Evolutionary conservation across 2,113 vertebrate genomes (phyloP), one percentile per base, ranked within the genome.

Genomic region (Poeciliopsis retropinna): DNA sequence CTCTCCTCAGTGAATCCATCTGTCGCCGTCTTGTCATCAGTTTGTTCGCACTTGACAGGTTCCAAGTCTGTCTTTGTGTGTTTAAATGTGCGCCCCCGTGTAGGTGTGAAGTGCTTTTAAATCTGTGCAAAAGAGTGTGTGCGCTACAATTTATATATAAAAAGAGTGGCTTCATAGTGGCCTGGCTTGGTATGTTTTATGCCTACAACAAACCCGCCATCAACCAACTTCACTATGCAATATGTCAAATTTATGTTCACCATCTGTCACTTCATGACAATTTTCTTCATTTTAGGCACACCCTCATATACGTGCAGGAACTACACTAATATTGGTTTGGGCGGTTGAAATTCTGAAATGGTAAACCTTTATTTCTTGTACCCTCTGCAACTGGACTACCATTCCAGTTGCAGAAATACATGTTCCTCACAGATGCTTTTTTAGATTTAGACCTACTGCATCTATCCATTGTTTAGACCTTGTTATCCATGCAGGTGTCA

Each of bases 21-120:
- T 92, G 91, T 93, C 89, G 83, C 81, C 79, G 74, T 86, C 91
- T 85, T 91, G 86, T 93, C 93, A 87, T 85, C 85, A 75, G 85
- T 90, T 91, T 88, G 84, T 90, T 89, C 76, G 87, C 85, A 92
- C 89, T 91, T 92, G 93, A 94, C 89, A 88, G 92, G 86, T 89
- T 91, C 88, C 85, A 78, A 79, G 82, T 90, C 82, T 73, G 70
- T 90, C 89, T 92, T 83, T 90, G 85, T 88, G 85, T 89, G 90
- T 90, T 90, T 91, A 87, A 91, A 76, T 85, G 85, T 86, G 88
- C 73, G 62, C 82, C 72, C 73, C 82, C 81, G 85, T 87, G 85
- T 85, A 88, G 88, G 87, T 89, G 88, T 78, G 80, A 74, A 76
- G 80, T 83, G 87, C 60, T 62, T 72, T 82, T 87, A 84, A 76